These are phyloP conservation scores for Crax fasciolata DNA, from an alignment of 2,797 vertebrate species.

Conservation along the genomic window DNA sequence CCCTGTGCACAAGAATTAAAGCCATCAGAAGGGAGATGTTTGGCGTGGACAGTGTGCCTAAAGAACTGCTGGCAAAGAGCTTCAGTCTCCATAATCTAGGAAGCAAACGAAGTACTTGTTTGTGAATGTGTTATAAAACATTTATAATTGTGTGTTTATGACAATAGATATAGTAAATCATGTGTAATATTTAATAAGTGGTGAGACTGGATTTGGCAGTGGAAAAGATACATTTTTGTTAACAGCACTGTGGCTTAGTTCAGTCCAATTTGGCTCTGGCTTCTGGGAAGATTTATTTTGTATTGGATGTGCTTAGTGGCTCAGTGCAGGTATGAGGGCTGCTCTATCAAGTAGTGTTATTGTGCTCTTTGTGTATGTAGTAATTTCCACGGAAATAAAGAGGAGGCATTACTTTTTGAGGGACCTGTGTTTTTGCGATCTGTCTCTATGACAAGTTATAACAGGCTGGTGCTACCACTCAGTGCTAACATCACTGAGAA, in stretches of 20 bases:
- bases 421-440: not conserved
- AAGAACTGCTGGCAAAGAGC: not conserved
- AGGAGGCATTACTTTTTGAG: no score
- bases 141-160: not conserved
- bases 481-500: rapidly evolving
- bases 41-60: not conserved
- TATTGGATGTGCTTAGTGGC: not conserved
- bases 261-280: not conserved
- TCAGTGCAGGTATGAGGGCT: not conserved
- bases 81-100: not conserved
- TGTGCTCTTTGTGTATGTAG: no score
- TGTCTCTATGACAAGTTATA: not conserved
- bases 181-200: not conserved
- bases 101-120: not conserved
- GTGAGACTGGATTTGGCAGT: not conserved
- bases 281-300: not conserved
- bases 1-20: not conserved
- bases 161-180: not conserved
- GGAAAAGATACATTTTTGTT: not conserved
- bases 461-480: not conserved
- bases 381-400: no score
- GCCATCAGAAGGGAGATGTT: not conserved
- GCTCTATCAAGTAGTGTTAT: no score
- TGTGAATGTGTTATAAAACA: not conserved
- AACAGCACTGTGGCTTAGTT: not conserved